A percentile compares a stretch with the other conserved stretches of the same genome.
phyloP scores from a whole-genome alignment of 2,113 vertebrate genomes.

The Ciconia stormi region DNA sequence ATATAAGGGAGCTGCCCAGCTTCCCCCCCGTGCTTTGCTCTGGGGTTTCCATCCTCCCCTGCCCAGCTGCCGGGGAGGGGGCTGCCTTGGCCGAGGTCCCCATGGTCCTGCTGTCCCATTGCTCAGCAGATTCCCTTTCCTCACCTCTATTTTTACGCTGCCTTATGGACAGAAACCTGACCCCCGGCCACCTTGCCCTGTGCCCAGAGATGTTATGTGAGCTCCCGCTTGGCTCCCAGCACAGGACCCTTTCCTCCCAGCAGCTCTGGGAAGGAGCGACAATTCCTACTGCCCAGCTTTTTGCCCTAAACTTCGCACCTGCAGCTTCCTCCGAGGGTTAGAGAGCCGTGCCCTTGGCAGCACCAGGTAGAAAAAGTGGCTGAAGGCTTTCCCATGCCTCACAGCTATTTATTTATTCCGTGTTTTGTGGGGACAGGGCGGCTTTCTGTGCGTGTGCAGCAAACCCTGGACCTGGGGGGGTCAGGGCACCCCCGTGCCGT shows the following conservation, averaged over 20 bases:
- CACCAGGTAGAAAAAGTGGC: constrained; percentile 10
- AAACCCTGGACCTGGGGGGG: background rate
- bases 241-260: background rate
- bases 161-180: constrained; percentile 11
- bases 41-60: background rate
- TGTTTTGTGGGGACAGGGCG: background rate
- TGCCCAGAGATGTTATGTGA: background rate
- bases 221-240: background rate
- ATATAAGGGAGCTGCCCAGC: background rate
- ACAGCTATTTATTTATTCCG: background rate
- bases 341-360: background rate
- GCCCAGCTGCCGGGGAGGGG: background rate
- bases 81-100: background rate
- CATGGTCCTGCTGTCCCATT: background rate
- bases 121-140: constrained; percentile 36
- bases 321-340: background rate
- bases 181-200: background rate
- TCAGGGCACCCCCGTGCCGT: fast-evolving
- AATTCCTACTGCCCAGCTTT: background rate
- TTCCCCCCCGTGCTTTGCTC: background rate
- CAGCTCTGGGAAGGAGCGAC: background rate
- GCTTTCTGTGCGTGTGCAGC: background rate
- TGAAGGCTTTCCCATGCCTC: background rate
- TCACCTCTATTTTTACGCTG: constrained; percentile 45
- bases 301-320: background rate